These are phyloP conservation scores for Hypsibius dujardini DNA, from an alignment of 1,140 invertebrate genomes.

Conservation along the genomic window DNA sequence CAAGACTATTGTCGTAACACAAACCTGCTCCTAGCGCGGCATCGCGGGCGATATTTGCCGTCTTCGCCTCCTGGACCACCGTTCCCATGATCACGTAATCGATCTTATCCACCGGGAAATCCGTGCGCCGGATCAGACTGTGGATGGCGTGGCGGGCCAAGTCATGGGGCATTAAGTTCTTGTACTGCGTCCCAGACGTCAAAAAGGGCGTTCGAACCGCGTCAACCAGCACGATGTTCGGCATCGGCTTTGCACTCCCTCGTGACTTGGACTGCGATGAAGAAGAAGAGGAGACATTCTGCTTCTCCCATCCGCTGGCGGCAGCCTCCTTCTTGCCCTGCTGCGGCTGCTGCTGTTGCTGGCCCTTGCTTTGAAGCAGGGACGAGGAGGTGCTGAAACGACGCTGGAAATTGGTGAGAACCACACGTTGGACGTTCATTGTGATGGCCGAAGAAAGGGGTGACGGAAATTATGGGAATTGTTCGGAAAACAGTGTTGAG, in stretches of 20 bases:
- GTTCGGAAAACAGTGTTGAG: no score
- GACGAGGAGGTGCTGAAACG: not conserved
- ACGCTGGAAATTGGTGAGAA: not conserved
- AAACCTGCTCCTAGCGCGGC: constrained; percentile 23
- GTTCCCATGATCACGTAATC: constrained; percentile 82
- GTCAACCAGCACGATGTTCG: constrained; percentile 86
- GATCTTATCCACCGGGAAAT: constrained; percentile 36
- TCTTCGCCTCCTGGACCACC: constrained; percentile 94
- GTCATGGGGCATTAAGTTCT: constrained; percentile 85
- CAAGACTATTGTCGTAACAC: constrained; percentile 16
- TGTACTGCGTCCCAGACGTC: constrained; percentile 75
- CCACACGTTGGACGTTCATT: not conserved
- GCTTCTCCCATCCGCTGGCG: not conserved
- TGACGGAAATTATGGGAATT: no score
- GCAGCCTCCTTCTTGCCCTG: not conserved
- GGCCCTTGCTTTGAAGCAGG: not conserved
- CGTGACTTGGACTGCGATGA: not conserved
- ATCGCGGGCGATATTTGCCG: constrained; percentile 72
- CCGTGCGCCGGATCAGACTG: constrained; percentile 37
- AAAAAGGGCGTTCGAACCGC: constrained; percentile 90
- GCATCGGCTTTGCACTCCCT: constrained; percentile 25
- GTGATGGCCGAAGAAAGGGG: no score
- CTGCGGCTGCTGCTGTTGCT: not conserved
- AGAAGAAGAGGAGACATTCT: not conserved
- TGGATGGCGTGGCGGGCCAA: constrained; percentile 67